These are phyloP conservation scores for Borostomias antarcticus DNA, from an alignment of 2,797 vertebrate species.

Conservation along the genomic window DNA sequence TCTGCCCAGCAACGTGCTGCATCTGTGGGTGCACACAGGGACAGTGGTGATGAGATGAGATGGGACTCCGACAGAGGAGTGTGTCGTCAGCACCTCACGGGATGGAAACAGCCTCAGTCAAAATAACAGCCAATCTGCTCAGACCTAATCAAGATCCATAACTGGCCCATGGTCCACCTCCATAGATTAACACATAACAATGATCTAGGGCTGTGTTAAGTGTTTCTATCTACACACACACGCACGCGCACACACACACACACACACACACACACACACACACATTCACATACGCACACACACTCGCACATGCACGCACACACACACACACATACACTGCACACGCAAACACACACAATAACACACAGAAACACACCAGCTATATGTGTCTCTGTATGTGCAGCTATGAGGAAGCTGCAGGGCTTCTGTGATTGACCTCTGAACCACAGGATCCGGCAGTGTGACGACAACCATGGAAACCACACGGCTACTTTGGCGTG, in stretches of 20 bases:
- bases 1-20: not conserved
- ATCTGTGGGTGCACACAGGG: not conserved
- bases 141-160: conserved; percentile 45
- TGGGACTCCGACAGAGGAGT: not conserved
- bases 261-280: conserved; percentile 22
- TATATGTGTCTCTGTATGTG: not conserved
- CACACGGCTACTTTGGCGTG: conserved; percentile 18
- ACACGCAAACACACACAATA: too few relatives aligned
- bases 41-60: not conserved
- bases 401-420: not conserved
- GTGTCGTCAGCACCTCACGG: conserved; percentile 52
- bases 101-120: conserved; percentile 70
- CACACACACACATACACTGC: conserved; percentile 28
- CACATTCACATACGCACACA: conserved; percentile 13
- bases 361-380: too few relatives aligned
- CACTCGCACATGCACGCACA: conserved; percentile 36
- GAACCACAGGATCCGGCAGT: conserved; percentile 55
- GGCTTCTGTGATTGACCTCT: conserved; percentile 39
- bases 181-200: conserved; percentile 48
- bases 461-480: conserved; percentile 64
- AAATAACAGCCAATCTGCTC: conserved; percentile 55
- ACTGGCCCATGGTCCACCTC: conserved; percentile 48
- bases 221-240: not conserved
- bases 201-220: conserved; percentile 17
- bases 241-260: conserved; percentile 44